A percentile compares a stretch with the other conserved stretches of the same genome.
phyloP scores from a whole-genome alignment of 2,888 invertebrate species.

The Orthosia gracilis region DNA sequence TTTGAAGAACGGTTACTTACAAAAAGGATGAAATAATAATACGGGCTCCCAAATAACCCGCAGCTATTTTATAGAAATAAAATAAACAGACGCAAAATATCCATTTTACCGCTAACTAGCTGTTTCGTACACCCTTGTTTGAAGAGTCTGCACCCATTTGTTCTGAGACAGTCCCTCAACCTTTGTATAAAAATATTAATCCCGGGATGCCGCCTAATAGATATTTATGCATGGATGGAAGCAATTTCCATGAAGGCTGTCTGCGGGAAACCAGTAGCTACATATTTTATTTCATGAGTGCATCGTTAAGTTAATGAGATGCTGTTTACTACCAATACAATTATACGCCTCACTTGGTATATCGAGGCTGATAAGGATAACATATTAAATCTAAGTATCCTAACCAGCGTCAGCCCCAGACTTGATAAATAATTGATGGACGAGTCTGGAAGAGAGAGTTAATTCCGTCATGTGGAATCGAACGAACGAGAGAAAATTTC shows the following conservation, averaged over 20 bases:
- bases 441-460: conserved; percentile 30
- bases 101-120: conserved; percentile 79
- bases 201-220: conserved; percentile 85
- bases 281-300: conserved; percentile 75
- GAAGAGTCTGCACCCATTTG: conserved; percentile 78
- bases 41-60: conserved; percentile 53
- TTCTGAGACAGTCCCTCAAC: conserved; percentile 81
- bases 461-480: conserved; percentile 42
- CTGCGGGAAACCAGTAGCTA: conserved; percentile 67
- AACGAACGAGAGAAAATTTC: conserved; percentile 52
- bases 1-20: conserved; percentile 59
- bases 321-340: conserved; percentile 82
- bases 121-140: conserved; percentile 85
- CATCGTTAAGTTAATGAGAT: conserved; percentile 85
- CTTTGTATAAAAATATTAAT: conserved; percentile 88
- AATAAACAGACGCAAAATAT: conserved; percentile 76
- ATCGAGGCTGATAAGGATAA: conserved; percentile 65
- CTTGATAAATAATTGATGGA: conserved; percentile 54
- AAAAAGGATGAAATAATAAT: conserved; percentile 62
- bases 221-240: conserved; percentile 89
- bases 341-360: conserved; percentile 75
- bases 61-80: conserved; percentile 69
- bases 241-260: conserved; percentile 84
- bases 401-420: conserved; percentile 32
- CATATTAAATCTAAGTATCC: conserved; percentile 64